Evolutionary conservation across 2,888 invertebrate species (phyloP).

Genomic region (Candidula unifasciata): DNA sequence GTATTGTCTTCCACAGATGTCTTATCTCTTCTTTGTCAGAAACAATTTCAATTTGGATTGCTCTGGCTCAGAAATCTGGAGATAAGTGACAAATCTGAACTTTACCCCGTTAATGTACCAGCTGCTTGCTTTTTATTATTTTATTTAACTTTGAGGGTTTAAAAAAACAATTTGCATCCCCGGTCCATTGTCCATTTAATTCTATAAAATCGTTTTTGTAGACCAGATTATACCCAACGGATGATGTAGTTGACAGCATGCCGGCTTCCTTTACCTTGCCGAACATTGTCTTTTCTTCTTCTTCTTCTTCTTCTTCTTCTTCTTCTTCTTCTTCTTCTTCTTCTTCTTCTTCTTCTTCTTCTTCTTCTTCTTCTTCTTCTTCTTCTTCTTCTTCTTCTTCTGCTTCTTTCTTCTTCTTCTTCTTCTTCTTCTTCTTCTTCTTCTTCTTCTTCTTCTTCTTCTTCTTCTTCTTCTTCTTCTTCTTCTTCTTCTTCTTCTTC

Average conservation of each 20-base stretch:
- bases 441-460: background rate
- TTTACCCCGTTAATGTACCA: constrained; percentile 11
- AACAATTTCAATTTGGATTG: constrained; percentile 3
- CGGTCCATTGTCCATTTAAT: too few species aligned
- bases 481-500: background rate
- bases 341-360: constrained; percentile 2
- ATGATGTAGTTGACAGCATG: too few species aligned
- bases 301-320: background rate
- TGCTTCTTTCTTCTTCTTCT: background rate
- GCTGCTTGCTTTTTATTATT: too few species aligned
- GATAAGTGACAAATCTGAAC: constrained; percentile 8
- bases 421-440: background rate
- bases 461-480: background rate
- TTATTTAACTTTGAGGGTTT: too few species aligned
- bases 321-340: background rate
- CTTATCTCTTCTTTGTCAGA: constrained; percentile 12
- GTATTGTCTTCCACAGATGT: constrained; percentile 26
- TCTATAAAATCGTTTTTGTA: too few species aligned
- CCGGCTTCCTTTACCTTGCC: too few species aligned
- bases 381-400: background rate
- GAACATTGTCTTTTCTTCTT: background rate
- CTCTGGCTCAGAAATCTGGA: background rate
- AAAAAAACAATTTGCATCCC: too few species aligned
- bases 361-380: background rate
- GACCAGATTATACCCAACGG: too few species aligned